These are phyloP conservation scores for Stenodema calcarata DNA, from an alignment of 2,888 invertebrate genomes.

Conservation along the genomic window DNA sequence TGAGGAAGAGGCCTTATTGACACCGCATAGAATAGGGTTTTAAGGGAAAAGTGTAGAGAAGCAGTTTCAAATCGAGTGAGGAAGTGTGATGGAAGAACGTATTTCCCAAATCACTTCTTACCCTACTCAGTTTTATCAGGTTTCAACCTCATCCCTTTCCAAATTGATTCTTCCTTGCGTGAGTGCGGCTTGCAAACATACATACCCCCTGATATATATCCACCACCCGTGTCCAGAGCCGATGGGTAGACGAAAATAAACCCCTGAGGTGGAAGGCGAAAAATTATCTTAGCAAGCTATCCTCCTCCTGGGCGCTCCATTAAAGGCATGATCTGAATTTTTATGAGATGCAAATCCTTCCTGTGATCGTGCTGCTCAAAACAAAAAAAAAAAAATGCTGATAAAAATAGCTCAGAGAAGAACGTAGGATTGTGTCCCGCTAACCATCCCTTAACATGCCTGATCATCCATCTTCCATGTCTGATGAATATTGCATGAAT, in stretches of 20 bases:
- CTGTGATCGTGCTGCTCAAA: background rate
- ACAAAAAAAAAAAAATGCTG: background rate
- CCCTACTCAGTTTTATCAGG: background rate
- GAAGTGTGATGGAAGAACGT: too few relatives aligned
- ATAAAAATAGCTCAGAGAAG: background rate
- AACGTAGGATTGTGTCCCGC: background rate
- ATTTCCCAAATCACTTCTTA: too few relatives aligned
- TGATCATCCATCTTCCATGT: background rate
- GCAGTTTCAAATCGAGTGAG: too few relatives aligned
- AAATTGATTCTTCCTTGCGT: background rate
- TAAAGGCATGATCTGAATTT: constrained; percentile 21
- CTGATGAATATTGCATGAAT: background rate
- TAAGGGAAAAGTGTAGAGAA: too few relatives aligned
- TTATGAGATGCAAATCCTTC: constrained; percentile 14
- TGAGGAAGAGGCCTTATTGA: too few relatives aligned
- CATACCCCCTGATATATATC: background rate
- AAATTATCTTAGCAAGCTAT: background rate
- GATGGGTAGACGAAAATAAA: background rate
- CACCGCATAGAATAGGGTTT: too few relatives aligned
- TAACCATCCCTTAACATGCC: background rate
- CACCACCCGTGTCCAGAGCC: background rate
- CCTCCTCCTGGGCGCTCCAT: background rate
- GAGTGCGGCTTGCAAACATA: background rate
- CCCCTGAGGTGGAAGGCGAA: background rate
- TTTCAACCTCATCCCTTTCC: background rate